Percentiles rank a stretch among this genome's conserved stretches.
These are phyloP conservation scores for Papilio demoleus DNA, from an alignment of 2,888 invertebrate species.

Conservation along the genomic window DNA sequence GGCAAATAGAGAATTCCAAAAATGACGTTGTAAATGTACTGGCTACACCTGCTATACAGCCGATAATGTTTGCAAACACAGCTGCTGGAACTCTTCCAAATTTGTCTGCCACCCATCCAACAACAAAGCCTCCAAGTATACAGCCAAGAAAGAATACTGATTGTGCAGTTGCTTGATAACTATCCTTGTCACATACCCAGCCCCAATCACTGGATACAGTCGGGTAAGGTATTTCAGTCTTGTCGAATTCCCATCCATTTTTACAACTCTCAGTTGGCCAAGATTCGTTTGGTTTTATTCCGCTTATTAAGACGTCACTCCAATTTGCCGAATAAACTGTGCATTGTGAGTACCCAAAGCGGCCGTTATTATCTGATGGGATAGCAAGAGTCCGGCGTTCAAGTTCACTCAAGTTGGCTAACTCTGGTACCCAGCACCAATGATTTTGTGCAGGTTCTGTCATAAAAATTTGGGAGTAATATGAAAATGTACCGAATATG, in stretches of 20 bases:
- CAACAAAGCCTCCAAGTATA: slow-evolving; percentile 62
- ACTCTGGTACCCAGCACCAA: slow-evolving; percentile 69
- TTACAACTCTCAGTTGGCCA: slow-evolving; percentile 58
- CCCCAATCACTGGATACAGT: slow-evolving; percentile 67
- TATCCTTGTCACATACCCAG: slow-evolving; percentile 68
- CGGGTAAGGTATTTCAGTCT: slow-evolving; percentile 66
- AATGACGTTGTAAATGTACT: slow-evolving; percentile 60
- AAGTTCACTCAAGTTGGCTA: slow-evolving; percentile 58
- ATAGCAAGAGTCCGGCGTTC: slow-evolving; percentile 61
- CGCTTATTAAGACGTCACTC: slow-evolving; percentile 57
- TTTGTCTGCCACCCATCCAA: slow-evolving; percentile 67
- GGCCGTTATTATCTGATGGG: slow-evolving; percentile 53
- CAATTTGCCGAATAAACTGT: slow-evolving; percentile 62
- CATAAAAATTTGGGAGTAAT: slow-evolving; percentile 65
- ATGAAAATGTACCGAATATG: slow-evolving; percentile 60
- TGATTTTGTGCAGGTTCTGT: slow-evolving; percentile 66
- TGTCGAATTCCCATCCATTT: slow-evolving; percentile 70
- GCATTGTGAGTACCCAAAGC: slow-evolving; percentile 65
- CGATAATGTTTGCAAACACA: slow-evolving; percentile 59
- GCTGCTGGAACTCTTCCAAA: slow-evolving; percentile 66
- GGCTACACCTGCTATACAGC: slow-evolving; percentile 60
- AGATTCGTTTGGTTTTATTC: slow-evolving; percentile 49
- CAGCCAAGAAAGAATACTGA: slow-evolving; percentile 69
- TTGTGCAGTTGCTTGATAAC: slow-evolving; percentile 68
- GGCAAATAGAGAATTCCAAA: slow-evolving; percentile 57